Evolutionary conservation across 2,888 invertebrate genomes (phyloP), one percentile per base, ranked within the genome.

Genomic region (Endotricha flammealis): DNA sequence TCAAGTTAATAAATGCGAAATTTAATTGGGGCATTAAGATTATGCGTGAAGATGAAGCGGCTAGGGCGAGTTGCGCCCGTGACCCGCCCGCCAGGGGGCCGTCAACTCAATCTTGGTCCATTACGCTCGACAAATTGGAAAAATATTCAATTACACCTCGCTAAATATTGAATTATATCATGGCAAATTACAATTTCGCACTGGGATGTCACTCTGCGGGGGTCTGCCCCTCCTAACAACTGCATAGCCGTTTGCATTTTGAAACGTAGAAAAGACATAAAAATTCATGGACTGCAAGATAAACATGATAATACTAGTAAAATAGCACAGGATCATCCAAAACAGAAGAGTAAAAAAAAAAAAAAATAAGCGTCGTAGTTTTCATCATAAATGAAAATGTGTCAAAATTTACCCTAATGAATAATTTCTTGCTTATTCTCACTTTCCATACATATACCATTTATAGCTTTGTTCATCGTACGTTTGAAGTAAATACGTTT

Each of bases 41-140:
- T 58, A 66, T 63, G 65, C 64, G 64, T 61, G 55, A 55, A 57
- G 61, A 53, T 46, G 50, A 48, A 41, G 38, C 43, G 34, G 35
- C 39, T 14, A 12, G 25, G 41, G 44, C 32, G 14, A 32, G 32
- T 38, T 32, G 24, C 38, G 40, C 33, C 54, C 53, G 54, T 48
- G 56, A 50, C 53, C 45, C 49, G 46, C 50, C 57, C 54, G 63
- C 57, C 53, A 50, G 62, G 81, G 82, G 79, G 69, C 72, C 81
- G 74, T 77, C 82, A 79, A 85, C 83, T 83, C 86, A 86, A 86
- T 86, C 86, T 85, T 81, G 83, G 77, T 80, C 85, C 81, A 86
- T 86, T 86, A 85, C 82, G 75, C 74, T 77, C 81, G 79, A 82
- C 86, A 86, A 86, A 86, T 86, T 86, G 86, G 85, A 86, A 86